These are phyloP conservation scores for Heliothis virescens DNA, from an alignment of 1,140 invertebrate genomes.

Conservation along the genomic window DNA sequence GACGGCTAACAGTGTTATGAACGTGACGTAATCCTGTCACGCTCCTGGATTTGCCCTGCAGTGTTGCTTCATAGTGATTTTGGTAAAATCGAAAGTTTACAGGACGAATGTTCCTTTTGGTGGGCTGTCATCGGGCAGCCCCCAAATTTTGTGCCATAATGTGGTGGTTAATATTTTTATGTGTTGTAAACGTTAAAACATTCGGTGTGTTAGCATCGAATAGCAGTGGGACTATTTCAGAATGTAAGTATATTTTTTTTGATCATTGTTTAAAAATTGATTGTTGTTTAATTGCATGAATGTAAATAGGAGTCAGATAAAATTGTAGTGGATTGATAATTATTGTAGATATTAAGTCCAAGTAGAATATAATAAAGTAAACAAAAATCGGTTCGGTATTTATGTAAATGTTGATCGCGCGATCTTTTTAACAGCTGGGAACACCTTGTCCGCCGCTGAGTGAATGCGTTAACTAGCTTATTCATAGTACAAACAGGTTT, in stretches of 20 bases:
- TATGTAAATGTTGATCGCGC: slow-evolving; percentile 36
- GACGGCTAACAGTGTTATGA: slow-evolving; percentile 60
- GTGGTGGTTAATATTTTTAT: slow-evolving; percentile 82
- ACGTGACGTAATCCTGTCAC: slow-evolving; percentile 60
- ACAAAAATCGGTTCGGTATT: slow-evolving; percentile 39
- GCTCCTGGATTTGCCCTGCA: slow-evolving; percentile 58
- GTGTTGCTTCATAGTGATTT: slow-evolving; percentile 73
- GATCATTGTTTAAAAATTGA: slow-evolving; percentile 24
- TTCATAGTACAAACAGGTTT: slow-evolving; percentile 68
- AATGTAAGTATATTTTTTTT: slow-evolving; percentile 66
- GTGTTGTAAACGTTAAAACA: slow-evolving; percentile 75
- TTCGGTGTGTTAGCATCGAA: slow-evolving; percentile 72
- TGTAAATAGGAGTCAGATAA: slow-evolving; percentile 8
- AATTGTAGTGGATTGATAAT: slow-evolving; percentile 1
- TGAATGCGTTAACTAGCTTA: slow-evolving; percentile 59
- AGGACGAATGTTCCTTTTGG: slow-evolving; percentile 80
- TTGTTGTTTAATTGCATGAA: slow-evolving; percentile 40
- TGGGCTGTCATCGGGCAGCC: slow-evolving; percentile 84
- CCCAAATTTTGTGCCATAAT: slow-evolving; percentile 82
- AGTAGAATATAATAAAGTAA: slow-evolving; percentile 36
- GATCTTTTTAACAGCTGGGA: slow-evolving; percentile 51
- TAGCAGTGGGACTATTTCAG: slow-evolving; percentile 61
- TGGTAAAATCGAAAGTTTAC: slow-evolving; percentile 80
- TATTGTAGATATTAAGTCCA: neutral
- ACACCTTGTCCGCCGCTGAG: slow-evolving; percentile 29